Evolutionary conservation across 2,113 vertebrate genomes (phyloP), one percentile per base, ranked within the genome.

Genomic region (Lophius piscatorius): DNA sequence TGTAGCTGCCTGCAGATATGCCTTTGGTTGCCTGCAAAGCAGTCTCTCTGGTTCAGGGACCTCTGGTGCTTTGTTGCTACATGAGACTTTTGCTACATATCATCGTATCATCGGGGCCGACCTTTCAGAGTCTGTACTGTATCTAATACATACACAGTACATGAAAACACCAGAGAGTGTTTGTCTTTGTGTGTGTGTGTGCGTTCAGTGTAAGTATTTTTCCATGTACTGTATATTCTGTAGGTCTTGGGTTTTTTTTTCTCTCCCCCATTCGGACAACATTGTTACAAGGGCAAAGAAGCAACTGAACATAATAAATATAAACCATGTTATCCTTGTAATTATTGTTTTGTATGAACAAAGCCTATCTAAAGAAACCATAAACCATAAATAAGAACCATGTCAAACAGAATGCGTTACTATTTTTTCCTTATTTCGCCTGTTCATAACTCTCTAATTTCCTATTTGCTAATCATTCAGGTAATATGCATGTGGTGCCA

Each of bases 1-100:
- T 85, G 82, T 81, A 33, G 61, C 62, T 69, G 80, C 85, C 82
- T 85, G 84, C 70, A 85, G 84, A 79, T 76, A 84, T 74, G 85
- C 81, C 84, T 84, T 85, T 84, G 70, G 78, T 81, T 74, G 56
- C 55, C 74, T 57, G 76, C 59, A 76, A 81, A 84, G 74, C 59
- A 56, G 76, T 84, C 81, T 87, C 82, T 63, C 58, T 69, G 80
- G 86, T 71, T 78, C 64, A 62, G 83, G 75, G 81, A 87, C 82
- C 81, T 84, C 66, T 82, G 80, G 74, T 80, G 84, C 70, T 74
- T 76, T 48, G 64, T n/a, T 44, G 77, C 73, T 59, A 58, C 31
- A 26, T 7, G 34, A 28, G 45, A 34, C 67, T 63, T 77, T 50
- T 63, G 66, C 71, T 84, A 61, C 74, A 70, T 62, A 78, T 71